phyloP scores from a whole-genome alignment of 2,113 vertebrate genomes.

The Takifugu bimaculatus region DNA sequence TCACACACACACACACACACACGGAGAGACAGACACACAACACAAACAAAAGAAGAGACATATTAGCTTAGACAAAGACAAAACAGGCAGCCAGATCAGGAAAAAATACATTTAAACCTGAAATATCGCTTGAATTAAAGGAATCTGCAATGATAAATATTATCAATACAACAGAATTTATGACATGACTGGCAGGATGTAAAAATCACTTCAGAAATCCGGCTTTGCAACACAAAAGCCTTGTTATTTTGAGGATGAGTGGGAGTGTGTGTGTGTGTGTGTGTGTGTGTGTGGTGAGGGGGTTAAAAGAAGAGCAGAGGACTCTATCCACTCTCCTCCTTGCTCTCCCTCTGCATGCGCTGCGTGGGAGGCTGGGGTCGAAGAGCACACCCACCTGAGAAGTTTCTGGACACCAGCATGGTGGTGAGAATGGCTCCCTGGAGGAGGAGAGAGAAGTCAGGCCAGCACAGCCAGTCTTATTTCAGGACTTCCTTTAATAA shows the following conservation, averaged over 20 bases:
- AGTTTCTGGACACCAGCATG: slow-evolving; percentile 99
- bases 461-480: slow-evolving; percentile 11
- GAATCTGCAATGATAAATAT: slow-evolving; percentile 23
- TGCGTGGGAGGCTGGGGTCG: slow-evolving; percentile 62
- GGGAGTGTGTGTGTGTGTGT: slow-evolving; percentile 43
- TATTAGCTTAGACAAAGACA: slow-evolving; percentile 62
- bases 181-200: slow-evolving; percentile 31
- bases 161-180: not conserved
- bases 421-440: slow-evolving; percentile 99
- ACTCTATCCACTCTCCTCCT: slow-evolving; percentile 61
- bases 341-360: slow-evolving; percentile 60
- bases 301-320: slow-evolving; percentile 59
- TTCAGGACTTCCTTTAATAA: not conserved
- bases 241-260: slow-evolving; percentile 60
- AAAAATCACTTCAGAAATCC: slow-evolving; percentile 32
- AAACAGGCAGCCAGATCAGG: slow-evolving; percentile 42
- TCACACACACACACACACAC: slow-evolving; percentile 14
- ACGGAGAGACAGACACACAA: slow-evolving; percentile 22
- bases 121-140: slow-evolving; percentile 7
- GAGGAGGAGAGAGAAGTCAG: slow-evolving; percentile 35
- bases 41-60: slow-evolving; percentile 60
- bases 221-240: slow-evolving; percentile 46
- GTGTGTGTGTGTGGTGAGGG: slow-evolving; percentile 32
- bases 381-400: slow-evolving; percentile 89
- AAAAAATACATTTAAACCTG: slow-evolving; percentile 37